phyloP scores from a whole-genome alignment of 2,888 invertebrate species.

The Scaptomyza flava region DNA sequence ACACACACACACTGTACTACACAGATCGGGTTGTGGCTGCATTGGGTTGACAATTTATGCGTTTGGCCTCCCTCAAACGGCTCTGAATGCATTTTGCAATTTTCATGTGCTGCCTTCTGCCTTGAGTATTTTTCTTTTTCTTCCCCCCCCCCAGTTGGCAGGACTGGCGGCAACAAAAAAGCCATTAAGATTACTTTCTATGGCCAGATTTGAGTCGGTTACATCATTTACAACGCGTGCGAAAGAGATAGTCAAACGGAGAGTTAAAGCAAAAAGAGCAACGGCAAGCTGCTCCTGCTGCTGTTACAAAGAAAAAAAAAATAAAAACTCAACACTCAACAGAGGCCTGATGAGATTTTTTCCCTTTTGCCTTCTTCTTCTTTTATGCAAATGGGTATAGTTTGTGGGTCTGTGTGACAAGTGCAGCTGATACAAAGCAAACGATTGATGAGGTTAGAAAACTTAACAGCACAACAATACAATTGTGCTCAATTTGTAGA shows the following conservation, averaged over 20 bases:
- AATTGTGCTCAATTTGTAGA: constrained; percentile 13
- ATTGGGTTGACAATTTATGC: constrained; percentile 69
- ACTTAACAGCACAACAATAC: constrained; percentile 51
- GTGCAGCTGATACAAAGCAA: constrained; percentile 44
- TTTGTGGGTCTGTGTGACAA: constrained; percentile 12
- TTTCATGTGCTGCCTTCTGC: constrained; percentile 67
- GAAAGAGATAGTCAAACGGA: constrained; percentile 4
- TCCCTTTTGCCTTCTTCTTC: background rate
- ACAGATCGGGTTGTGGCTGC: constrained; percentile 20
- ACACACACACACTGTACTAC: constrained; percentile 14
- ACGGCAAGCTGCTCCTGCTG: background rate
- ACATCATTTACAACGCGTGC: background rate
- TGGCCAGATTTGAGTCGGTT: constrained; percentile 60
- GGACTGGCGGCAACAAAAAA: constrained; percentile 62
- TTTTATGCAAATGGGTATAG: constrained; percentile 26
- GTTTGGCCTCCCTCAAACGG: constrained; percentile 58
- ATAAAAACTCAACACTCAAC: constrained; percentile 20
- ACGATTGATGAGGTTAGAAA: constrained; percentile 76
- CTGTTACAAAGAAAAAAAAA: constrained; percentile 8
- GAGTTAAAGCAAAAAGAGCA: constrained; percentile 10
- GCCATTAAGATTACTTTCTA: constrained; percentile 81
- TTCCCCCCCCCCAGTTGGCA: constrained; percentile 35
- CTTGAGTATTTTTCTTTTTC: constrained; percentile 10
- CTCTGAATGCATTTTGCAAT: constrained; percentile 79
- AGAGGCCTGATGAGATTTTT: constrained; percentile 53